Evolutionary conservation across 2,113 vertebrate species (phyloP).

Genomic region (Phylloscopus trochiloides): DNA sequence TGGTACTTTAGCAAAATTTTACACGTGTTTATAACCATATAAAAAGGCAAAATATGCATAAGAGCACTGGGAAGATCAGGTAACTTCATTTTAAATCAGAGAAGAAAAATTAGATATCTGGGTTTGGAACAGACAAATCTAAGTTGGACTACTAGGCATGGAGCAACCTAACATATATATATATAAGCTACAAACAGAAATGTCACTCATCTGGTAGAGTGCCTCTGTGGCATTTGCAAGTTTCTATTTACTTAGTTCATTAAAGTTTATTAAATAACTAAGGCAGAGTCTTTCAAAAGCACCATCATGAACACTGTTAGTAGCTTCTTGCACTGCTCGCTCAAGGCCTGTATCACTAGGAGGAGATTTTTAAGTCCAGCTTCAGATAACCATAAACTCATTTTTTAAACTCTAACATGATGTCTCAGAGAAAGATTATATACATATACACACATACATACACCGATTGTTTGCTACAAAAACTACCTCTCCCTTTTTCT

Average conservation of each 20-base stretch:
- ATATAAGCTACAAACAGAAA: not conserved
- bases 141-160: not conserved
- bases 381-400: not conserved
- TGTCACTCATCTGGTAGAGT: not conserved
- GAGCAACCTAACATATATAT: not conserved
- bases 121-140: not conserved
- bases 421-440: not conserved
- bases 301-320: not conserved
- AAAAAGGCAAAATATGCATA: not conserved
- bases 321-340: not conserved
- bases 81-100: not conserved
- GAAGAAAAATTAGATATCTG: not conserved
- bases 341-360: not conserved
- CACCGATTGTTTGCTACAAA: not conserved
- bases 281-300: not conserved
- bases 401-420: not conserved
- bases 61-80: not conserved
- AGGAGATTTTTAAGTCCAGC: not conserved
- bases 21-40: not conserved
- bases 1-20: not conserved
- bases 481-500: not conserved
- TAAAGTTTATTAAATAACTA: not conserved
- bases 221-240: not conserved
- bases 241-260: not conserved
- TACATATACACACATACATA: rapidly evolving